Evolutionary conservation across 2,797 vertebrate genomes (phyloP).

Genomic region (Fringilla coelebs): DNA sequence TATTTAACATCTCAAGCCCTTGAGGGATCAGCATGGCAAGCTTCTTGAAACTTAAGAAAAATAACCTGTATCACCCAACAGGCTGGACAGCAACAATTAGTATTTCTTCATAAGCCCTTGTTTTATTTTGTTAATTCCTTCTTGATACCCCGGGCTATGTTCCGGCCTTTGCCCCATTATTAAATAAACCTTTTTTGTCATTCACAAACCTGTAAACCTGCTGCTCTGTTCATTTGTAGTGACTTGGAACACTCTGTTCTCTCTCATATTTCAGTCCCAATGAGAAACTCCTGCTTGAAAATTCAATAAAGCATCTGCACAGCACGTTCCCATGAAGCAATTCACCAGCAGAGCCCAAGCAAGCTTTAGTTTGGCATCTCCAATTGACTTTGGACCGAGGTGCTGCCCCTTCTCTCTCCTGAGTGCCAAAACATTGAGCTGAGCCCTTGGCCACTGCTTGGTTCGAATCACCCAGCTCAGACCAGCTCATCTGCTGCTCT

Average conservation of each 20-base stretch:
- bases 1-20: constrained; percentile 37
- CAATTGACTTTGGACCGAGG: neutral
- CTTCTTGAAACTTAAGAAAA: constrained; percentile 25
- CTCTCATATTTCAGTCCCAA: constrained; percentile 32
- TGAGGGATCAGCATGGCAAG: constrained; percentile 9
- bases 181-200: constrained; percentile 53
- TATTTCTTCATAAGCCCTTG: constrained; percentile 7
- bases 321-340: constrained; percentile 40
- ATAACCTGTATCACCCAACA: neutral
- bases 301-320: constrained; percentile 56
- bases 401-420: neutral
- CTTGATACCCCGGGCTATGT: constrained; percentile 55
- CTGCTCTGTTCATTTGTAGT: neutral
- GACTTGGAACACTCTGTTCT: constrained; percentile 64
- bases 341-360: constrained; percentile 8
- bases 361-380: constrained; percentile 40
- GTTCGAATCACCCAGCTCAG: neutral
- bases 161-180: constrained; percentile 44
- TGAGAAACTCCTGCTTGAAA: constrained; percentile 53
- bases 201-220: constrained; percentile 28
- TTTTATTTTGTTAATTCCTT: constrained; percentile 43
- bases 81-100: constrained; percentile 38
- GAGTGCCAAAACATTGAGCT: neutral
- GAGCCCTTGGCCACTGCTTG: neutral
- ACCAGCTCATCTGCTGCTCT: neutral